A percentile compares a stretch with the other conserved stretches of the same genome.
These are phyloP conservation scores for Chrysoperla carnea DNA, from an alignment of 1,140 invertebrate genomes.

Conservation along the genomic window DNA sequence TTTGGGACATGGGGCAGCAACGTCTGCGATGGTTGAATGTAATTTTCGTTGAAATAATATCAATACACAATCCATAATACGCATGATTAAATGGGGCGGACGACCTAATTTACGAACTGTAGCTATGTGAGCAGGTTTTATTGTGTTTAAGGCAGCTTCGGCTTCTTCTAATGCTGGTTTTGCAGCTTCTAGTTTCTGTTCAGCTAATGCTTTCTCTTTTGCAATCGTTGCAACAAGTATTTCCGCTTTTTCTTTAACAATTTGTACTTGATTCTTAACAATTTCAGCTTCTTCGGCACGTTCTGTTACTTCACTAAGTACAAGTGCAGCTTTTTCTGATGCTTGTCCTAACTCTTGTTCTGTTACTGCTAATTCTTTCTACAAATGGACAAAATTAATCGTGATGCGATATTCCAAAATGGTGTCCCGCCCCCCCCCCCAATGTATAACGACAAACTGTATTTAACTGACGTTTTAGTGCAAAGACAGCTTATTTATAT, in stretches of 20 bases:
- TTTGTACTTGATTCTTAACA: conserved; percentile 88
- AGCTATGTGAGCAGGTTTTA: conserved; percentile 92
- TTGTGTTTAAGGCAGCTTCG: conserved; percentile 88
- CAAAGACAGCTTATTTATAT: too few species aligned
- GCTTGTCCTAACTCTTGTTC: conserved; percentile 82
- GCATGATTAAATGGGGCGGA: conserved; percentile 92
- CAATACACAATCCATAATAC: conserved; percentile 93
- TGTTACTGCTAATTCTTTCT: conserved; percentile 79
- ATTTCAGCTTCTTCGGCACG: conserved; percentile 86
- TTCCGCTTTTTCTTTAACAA: conserved; percentile 90
- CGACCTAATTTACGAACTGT: conserved; percentile 86
- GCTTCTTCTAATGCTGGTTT: conserved; percentile 86
- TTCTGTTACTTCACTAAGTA: conserved; percentile 74
- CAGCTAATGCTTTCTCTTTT: conserved; percentile 77
- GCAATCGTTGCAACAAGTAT: conserved; percentile 78
- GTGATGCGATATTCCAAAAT: too few species aligned
- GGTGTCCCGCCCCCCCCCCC: too few species aligned
- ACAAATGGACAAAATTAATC: background rate
- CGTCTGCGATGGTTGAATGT: conserved; percentile 63
- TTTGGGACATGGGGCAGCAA: conserved; percentile 66
- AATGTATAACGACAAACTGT: too few species aligned
- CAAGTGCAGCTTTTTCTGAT: conserved; percentile 71
- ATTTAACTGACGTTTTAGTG: too few species aligned
- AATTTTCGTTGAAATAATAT: conserved; percentile 82
- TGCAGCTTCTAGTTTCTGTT: conserved; percentile 77